phyloP scores from a whole-genome alignment of 2,797 vertebrate species.

The Alectoris magna region DNA sequence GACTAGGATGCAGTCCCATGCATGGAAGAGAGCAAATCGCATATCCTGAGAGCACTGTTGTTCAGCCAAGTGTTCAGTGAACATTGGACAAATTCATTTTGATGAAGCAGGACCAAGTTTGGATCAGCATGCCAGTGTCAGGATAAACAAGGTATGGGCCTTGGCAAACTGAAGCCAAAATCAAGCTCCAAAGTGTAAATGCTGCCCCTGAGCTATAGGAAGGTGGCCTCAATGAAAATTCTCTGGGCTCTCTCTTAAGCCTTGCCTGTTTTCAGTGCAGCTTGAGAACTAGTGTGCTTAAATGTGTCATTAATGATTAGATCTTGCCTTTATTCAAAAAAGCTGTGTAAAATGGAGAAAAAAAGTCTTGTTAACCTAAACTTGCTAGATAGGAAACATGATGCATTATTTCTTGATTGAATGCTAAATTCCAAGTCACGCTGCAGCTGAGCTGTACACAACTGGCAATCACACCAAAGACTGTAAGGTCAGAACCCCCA shows the following conservation, averaged over 20 bases:
- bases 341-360: neutral
- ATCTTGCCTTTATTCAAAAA: neutral
- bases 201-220: neutral
- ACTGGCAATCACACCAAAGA: neutral
- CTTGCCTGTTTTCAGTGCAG: neutral
- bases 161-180: neutral
- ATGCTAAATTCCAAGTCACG: neutral
- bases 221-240: neutral
- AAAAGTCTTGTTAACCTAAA: neutral
- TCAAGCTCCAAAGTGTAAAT: neutral
- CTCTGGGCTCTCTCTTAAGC: neutral
- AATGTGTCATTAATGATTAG: neutral
- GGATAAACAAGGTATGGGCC: neutral
- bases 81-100: neutral
- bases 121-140: neutral
- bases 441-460: neutral
- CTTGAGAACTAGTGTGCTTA: neutral
- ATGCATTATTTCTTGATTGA: neutral
- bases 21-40: neutral
- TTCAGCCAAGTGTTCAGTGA: neutral
- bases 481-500: neutral
- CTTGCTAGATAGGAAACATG: neutral
- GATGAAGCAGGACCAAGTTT: too few species aligned
- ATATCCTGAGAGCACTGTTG: neutral
- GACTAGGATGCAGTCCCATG: neutral